A percentile compares a stretch with the other conserved stretches of the same genome.
Evolutionary conservation across 1,140 invertebrate genomes (phyloP).

Genomic region (Lasioglossum albipes): DNA sequence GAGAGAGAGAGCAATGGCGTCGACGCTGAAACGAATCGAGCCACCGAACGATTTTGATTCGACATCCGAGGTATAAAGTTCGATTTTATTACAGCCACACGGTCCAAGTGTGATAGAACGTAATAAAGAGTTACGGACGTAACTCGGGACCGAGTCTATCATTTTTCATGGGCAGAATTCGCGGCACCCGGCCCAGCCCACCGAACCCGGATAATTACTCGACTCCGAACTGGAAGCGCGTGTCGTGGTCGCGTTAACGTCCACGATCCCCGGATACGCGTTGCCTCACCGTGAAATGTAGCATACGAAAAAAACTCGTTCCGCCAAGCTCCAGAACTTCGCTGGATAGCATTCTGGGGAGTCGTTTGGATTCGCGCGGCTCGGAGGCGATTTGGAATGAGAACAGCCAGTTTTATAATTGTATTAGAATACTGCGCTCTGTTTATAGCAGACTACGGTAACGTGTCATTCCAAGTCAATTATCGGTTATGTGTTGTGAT

Average conservation of each 20-base stretch:
- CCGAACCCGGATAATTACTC: neutral
- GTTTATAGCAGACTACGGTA: too few species aligned
- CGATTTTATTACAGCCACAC: slow-evolving; percentile 15
- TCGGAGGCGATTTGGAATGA: too few species aligned
- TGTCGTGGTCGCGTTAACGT: neutral
- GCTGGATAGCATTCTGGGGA: too few species aligned
- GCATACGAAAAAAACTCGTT: too few species aligned
- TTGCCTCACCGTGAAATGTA: neutral
- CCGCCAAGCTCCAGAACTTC: too few species aligned
- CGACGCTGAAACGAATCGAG: slow-evolving; percentile 12
- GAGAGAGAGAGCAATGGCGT: neutral
- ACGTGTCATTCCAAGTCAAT: too few species aligned
- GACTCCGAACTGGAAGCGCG: neutral
- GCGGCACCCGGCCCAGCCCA: neutral
- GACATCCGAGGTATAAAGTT: neutral
- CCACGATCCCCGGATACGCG: neutral
- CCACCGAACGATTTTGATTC: slow-evolving; percentile 3
- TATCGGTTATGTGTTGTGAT: too few species aligned
- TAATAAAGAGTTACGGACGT: slow-evolving; percentile 12
- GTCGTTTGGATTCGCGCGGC: too few species aligned
- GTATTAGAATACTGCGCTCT: too few species aligned
- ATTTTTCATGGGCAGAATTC: slow-evolving; percentile 1
- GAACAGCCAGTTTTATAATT: too few species aligned
- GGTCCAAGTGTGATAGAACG: slow-evolving; percentile 23
- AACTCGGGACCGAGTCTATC: neutral